Evolutionary conservation across 2,888 invertebrate genomes (phyloP).

Genomic region (Latheticus oryzae): DNA sequence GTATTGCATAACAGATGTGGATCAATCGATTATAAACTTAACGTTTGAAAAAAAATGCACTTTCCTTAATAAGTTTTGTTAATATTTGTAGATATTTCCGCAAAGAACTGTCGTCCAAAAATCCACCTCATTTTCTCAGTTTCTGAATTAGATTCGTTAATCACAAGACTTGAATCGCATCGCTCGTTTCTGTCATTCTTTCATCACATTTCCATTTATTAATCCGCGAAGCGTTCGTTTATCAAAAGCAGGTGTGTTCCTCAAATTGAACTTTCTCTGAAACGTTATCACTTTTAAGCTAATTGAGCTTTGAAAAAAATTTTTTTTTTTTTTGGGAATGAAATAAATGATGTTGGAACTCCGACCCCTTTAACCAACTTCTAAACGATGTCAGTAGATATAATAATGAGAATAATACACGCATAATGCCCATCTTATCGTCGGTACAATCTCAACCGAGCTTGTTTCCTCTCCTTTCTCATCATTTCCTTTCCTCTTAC

Average conservation of each 20-base stretch:
- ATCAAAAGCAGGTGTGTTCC: slow-evolving; percentile 32
- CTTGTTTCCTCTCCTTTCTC: slow-evolving; percentile 37
- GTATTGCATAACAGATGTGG: too few species aligned
- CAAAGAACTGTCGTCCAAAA: too few species aligned
- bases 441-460: slow-evolving; percentile 41
- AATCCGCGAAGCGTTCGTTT: slow-evolving; percentile 22
- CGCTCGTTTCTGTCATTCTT: slow-evolving; percentile 19
- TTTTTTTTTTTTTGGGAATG: too few species aligned
- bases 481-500: slow-evolving; percentile 41
- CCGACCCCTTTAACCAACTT: slow-evolving; percentile 41
- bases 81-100: too few species aligned
- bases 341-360: too few species aligned
- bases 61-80: too few species aligned
- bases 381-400: slow-evolving; percentile 47
- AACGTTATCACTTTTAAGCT: too few species aligned
- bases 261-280: slow-evolving; percentile 21
- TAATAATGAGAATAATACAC: slow-evolving; percentile 50
- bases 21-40: too few species aligned
- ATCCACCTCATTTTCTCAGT: slow-evolving; percentile 5
- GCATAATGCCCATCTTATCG: slow-evolving; percentile 47
- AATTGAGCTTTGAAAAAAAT: too few species aligned
- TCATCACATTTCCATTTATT: slow-evolving; percentile 28
- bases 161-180: slow-evolving; percentile 18
- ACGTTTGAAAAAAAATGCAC: too few species aligned
- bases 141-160: slow-evolving; percentile 31